These are phyloP conservation scores for Craterocephalus amniculus DNA, from an alignment of 2,797 vertebrate genomes.

Conservation along the genomic window DNA sequence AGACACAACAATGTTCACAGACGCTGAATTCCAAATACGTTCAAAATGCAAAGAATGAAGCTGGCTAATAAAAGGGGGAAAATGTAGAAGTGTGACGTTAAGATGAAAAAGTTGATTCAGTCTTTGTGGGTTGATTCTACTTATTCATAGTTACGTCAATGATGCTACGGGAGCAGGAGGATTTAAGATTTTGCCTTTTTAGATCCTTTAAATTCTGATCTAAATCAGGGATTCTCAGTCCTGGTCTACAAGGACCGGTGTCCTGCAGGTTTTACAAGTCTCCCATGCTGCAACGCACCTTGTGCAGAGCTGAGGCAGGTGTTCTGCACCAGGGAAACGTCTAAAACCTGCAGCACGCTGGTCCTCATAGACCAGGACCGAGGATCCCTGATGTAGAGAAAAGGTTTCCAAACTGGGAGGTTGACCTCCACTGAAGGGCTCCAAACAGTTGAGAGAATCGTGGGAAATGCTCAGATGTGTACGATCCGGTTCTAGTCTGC, in stretches of 20 bases:
- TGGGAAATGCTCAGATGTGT: too few relatives aligned
- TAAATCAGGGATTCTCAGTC: neutral
- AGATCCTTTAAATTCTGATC: neutral
- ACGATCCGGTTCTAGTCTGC: too few relatives aligned
- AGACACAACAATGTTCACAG: neutral
- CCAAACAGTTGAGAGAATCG: neutral
- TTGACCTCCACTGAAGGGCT: too few relatives aligned
- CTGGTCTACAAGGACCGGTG: neutral
- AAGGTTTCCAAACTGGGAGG: neutral
- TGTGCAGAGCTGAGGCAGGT: neutral
- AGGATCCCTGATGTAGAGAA: neutral
- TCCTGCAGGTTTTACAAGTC: neutral
- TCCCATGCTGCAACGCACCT: neutral
- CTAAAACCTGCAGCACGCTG: neutral
- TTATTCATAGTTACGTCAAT: neutral
- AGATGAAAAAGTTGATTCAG: neutral
- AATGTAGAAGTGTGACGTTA: neutral
- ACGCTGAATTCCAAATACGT: neutral
- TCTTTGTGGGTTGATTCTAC: too few relatives aligned
- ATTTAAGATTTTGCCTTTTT: neutral
- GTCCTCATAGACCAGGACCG: neutral
- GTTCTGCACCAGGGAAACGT: neutral
- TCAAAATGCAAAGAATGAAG: too few relatives aligned
- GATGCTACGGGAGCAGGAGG: neutral
- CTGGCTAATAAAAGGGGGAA: too few relatives aligned